These are phyloP conservation scores for Aphidius ervi DNA, from an alignment of 1,140 invertebrate species.

Conservation along the genomic window DNA sequence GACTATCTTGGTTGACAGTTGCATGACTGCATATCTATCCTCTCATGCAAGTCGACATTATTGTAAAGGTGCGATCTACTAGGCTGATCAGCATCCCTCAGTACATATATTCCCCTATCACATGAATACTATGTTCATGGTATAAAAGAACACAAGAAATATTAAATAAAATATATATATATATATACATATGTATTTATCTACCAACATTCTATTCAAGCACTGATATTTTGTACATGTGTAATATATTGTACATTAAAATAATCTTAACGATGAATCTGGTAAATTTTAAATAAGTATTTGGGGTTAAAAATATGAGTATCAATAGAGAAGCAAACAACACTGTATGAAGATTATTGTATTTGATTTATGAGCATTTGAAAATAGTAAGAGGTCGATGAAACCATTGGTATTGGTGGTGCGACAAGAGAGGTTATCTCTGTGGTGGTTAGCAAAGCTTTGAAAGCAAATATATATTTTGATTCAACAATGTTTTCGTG, in stretches of 20 bases:
- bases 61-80: no score
- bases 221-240: conserved; percentile 1
- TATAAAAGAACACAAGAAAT: no score
- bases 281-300: conserved; percentile 4
- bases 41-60: no score
- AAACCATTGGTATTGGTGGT: neutral
- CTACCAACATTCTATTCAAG: conserved; percentile 21
- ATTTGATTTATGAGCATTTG: conserved; percentile 23
- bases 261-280: conserved; percentile 23
- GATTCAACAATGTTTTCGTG: conserved; percentile 21
- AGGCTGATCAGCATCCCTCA: no score
- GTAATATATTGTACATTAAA: conserved; percentile 14
- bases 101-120: no score
- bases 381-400: neutral
- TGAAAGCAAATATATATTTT: conserved; percentile 20
- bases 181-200: neutral
- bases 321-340: conserved; percentile 21
- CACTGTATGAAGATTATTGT: conserved; percentile 23
- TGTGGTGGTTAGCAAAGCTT: conserved; percentile 8
- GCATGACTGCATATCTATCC: no score
- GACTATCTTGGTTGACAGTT: no score
- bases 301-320: conserved; percentile 16
- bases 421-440: conserved; percentile 18
- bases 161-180: no score
- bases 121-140: no score